Conservation (phyloP, 2,888 invertebrate genomes). For the Spatulosminthurus flaviceps region DNA sequence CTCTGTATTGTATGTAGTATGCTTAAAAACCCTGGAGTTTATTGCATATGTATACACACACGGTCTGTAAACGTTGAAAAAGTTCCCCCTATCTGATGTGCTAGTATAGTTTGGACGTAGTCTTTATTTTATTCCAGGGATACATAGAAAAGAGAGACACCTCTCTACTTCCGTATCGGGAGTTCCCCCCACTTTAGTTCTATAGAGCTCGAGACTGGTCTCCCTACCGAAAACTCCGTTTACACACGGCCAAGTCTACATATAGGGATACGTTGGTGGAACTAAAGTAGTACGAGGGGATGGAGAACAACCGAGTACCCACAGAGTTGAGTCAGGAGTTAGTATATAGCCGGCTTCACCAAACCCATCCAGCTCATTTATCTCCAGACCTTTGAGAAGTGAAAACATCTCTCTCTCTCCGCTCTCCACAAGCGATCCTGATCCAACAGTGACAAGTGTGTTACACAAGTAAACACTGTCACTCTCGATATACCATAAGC, state of each 20-base stretch:
- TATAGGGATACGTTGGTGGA: conserved; percentile 1
- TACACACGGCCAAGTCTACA: background rate
- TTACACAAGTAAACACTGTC: background rate
- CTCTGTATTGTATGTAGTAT: too few species aligned
- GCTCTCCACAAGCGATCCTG: background rate
- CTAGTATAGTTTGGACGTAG: too few species aligned
- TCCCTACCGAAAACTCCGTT: background rate
- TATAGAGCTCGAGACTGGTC: background rate
- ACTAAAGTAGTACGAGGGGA: background rate
- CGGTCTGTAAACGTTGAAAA: too few species aligned
- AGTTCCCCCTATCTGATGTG: too few species aligned
- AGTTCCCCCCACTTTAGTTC: background rate
- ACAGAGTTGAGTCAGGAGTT: background rate
- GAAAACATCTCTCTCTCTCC: conserved; percentile 20
- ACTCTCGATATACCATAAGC: background rate
- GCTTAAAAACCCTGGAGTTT: too few species aligned
- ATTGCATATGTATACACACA: too few species aligned
- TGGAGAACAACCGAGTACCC: background rate
- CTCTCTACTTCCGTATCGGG: conserved; percentile 22
- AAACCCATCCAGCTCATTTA: conserved; percentile 23
- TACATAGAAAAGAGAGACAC: background rate
- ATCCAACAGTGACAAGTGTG: conserved; percentile 16
- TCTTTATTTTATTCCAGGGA: background rate
- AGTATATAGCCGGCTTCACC: conserved; percentile 30
- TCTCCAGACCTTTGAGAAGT: conserved; percentile 3